Conservation (phyloP, 2,888 invertebrate species). For the Chrysodeixis includens region DNA sequence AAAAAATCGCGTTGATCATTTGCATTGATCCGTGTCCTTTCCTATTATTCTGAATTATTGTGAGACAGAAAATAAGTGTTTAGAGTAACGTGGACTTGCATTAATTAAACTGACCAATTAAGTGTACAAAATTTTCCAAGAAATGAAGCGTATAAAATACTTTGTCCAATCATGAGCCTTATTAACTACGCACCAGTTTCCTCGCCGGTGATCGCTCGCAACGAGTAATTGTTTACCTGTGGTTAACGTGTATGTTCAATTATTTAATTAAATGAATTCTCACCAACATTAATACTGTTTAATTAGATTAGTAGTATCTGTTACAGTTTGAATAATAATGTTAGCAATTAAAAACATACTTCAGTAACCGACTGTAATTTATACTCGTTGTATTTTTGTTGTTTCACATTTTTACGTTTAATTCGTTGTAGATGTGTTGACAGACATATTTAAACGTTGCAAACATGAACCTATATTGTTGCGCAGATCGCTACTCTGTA, state of each 20-base stretch:
- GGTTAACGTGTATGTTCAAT: conserved; percentile 27
- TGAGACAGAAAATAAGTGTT: no score
- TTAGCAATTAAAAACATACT: background rate
- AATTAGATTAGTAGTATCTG: conserved; percentile 21
- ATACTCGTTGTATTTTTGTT: background rate
- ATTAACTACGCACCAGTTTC: conserved; percentile 9
- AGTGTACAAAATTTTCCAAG: no score
- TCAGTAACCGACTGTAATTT: background rate
- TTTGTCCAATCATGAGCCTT: background rate
- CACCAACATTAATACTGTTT: conserved; percentile 26
- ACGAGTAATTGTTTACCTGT: conserved; percentile 30
- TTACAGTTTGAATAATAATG: conserved; percentile 20
- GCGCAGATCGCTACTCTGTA: no score
- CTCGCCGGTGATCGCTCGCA: conserved; percentile 12
- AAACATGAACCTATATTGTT: no score
- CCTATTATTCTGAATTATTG: no score
- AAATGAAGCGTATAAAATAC: no score
- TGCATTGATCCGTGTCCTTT: no score
- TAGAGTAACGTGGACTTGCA: no score
- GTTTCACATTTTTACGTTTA: background rate
- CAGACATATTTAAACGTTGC: background rate
- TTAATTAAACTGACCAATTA: no score
- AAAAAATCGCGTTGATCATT: no score
- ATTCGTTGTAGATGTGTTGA: background rate
- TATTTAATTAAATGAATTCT: conserved; percentile 39